Conservation (phyloP, 2,113 vertebrate species). For the Prionailurus viverrinus region DNA sequence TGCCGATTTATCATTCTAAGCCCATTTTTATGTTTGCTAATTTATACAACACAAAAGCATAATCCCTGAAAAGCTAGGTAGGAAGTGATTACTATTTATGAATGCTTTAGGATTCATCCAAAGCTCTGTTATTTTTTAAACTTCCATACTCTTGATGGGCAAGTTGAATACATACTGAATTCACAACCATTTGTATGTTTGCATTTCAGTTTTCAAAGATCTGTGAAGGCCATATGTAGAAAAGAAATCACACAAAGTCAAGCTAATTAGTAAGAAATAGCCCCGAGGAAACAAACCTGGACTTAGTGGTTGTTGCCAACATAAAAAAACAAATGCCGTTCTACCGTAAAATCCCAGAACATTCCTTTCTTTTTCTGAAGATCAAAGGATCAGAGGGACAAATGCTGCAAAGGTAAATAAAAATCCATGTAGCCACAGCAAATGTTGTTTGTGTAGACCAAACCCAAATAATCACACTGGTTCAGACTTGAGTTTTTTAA, state of each 20-base stretch:
- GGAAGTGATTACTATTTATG: neutral
- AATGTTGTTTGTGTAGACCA: neutral
- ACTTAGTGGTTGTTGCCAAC: neutral
- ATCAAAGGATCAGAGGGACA: neutral
- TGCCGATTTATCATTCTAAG: neutral
- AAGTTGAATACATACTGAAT: neutral
- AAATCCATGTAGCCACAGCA: neutral
- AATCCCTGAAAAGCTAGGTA: neutral
- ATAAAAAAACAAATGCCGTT: slow-evolving; percentile 23
- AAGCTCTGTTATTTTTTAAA: neutral
- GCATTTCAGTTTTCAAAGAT: neutral
- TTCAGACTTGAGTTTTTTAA: slow-evolving; percentile 13
- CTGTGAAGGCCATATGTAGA: neutral
- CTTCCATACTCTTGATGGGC: neutral
- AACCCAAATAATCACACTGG: neutral
- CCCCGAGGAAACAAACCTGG: slow-evolving; percentile 23
- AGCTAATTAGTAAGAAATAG: slow-evolving; percentile 56
- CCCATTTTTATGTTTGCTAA: slow-evolving; percentile 33
- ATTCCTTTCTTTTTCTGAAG: neutral
- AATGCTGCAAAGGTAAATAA: neutral
- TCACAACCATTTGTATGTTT: neutral
- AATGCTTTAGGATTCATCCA: neutral
- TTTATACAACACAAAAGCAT: neutral
- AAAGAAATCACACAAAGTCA: slow-evolving; percentile 46
- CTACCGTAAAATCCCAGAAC: neutral